These are phyloP conservation scores for Schizothorax lantsangensis DNA, from an alignment of 2,797 vertebrate genomes.

Conservation along the genomic window DNA sequence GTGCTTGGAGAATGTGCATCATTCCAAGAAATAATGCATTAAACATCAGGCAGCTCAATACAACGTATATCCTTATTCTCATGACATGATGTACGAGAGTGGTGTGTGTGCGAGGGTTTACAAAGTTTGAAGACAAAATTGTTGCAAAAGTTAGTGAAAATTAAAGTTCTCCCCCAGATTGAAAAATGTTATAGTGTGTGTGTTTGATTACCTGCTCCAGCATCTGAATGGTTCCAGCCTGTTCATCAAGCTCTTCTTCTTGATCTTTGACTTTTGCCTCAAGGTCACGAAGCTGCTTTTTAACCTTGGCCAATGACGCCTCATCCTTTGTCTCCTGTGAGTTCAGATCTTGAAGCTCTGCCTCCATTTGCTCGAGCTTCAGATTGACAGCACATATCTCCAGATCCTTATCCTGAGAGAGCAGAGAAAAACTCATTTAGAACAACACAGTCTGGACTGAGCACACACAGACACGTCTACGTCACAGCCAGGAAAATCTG, in stretches of 20 bases:
- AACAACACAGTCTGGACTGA: not conserved
- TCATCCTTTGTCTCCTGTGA: slow-evolving; percentile 97
- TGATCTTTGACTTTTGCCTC: slow-evolving; percentile 97
- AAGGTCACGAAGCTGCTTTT: slow-evolving; percentile 92
- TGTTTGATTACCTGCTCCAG: slow-evolving; percentile 89
- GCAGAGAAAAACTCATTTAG: slow-evolving; percentile 13
- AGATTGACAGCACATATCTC: slow-evolving; percentile 86
- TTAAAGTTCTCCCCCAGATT: not conserved
- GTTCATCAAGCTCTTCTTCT: slow-evolving; percentile 97
- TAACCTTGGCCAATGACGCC: slow-evolving; percentile 92
- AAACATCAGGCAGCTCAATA: slow-evolving; percentile 35
- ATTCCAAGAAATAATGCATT: slow-evolving; percentile 35
- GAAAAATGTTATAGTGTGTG: not conserved
- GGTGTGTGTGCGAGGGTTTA: not conserved
- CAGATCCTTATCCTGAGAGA: slow-evolving; percentile 89
- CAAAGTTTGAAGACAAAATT: not conserved
- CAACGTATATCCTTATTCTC: not conserved
- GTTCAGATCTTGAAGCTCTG: slow-evolving; percentile 93
- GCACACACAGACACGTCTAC: slow-evolving; percentile 23
- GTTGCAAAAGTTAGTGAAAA: not conserved
- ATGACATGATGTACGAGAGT: not conserved
- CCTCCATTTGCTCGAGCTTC: slow-evolving; percentile 90
- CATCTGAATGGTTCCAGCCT: slow-evolving; percentile 97
- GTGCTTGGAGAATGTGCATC: slow-evolving; percentile 24
- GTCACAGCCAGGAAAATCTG: not conserved